phyloP scores from a whole-genome alignment of 2,888 invertebrate species.

The Byasa hedistus region DNA sequence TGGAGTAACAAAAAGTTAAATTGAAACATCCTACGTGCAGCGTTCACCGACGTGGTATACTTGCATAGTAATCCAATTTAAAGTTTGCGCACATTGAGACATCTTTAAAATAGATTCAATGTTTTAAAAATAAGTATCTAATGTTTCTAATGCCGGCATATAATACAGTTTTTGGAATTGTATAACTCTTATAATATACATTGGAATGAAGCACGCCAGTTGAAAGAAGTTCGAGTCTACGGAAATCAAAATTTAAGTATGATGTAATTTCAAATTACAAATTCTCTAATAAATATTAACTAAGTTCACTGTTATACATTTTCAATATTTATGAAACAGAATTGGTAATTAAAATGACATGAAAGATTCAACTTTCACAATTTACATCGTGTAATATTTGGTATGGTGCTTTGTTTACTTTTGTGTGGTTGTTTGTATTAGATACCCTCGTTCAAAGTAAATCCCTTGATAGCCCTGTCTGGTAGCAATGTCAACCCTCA shows the following conservation, averaged over 20 bases:
- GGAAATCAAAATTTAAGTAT: too few relatives aligned
- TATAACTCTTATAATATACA: background rate
- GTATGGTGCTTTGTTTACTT: conserved; percentile 50
- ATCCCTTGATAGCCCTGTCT: conserved; percentile 74
- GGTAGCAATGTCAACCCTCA: conserved; percentile 71
- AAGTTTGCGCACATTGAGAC: conserved; percentile 20
- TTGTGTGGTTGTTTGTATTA: conserved; percentile 56
- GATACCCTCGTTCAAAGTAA: conserved; percentile 67
- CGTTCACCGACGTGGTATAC: conserved; percentile 29
- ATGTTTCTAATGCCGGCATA: too few relatives aligned
- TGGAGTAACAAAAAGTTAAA: conserved; percentile 31
- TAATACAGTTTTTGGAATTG: too few relatives aligned
- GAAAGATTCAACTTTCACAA: background rate
- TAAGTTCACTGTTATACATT: too few relatives aligned
- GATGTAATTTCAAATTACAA: too few relatives aligned
- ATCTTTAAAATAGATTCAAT: conserved; percentile 17
- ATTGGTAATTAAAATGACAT: conserved; percentile 2
- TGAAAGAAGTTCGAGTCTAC: too few relatives aligned
- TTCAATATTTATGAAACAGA: background rate
- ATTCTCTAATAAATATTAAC: too few relatives aligned
- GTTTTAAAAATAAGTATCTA: background rate
- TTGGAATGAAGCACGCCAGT: background rate
- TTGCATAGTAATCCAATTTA: conserved; percentile 29
- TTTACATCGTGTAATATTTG: conserved; percentile 16
- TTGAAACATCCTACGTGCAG: conserved; percentile 31